Base-by-base conservation (phyloP, 2,888 invertebrate genomes). In the Bombyx huttoni region DNA sequence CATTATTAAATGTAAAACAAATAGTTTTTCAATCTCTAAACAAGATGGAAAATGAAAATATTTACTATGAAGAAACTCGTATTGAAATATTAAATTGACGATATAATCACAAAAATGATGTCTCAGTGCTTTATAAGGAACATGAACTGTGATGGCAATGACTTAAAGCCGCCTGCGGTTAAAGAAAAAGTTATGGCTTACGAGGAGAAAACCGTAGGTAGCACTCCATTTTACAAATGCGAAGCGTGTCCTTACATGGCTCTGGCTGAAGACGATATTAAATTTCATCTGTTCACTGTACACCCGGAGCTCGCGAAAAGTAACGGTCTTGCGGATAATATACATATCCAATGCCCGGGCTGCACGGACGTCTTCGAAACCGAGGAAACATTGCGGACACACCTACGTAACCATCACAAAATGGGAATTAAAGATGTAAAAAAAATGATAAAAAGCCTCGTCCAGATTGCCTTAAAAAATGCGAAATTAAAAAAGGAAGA, bases 381-480 rank as follows among this genome's bases (percentile, higher is more conserved):
- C 9, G 89, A 90, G 62, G 89, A 91, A 63, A 91, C 92, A 0
- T 73, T 94, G 0, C 81, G 91, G 60, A 88, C 89, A 7, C 94
- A 94, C 69, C 78, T 94, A 7, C 86, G 91, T 33, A 90, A 91
- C 63, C 93, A 94, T 68, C 94, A 94, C 68, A 90, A 91, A 72
- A 91, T 94, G 83, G 89, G 84, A 45, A 84, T 89, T 53, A 87
- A 89, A 59, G 92, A 93, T 65, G 78, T 91, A 1, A 87, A 87
- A 57, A 88, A 89, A 70, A 89, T 92, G 73, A 75, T 91, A 0
- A 89, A 89, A 66, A 90, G 89, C 58, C 78, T 90, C 10, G 78
- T 90, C 1, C 85, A 84, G 66, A 81, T 88, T 53, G 84, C 86
- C 14, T 68, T 86, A 10, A 82, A 85, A 69, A 73, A 85, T 66